phyloP scores from a whole-genome alignment of 1,140 invertebrate genomes.

The Zaprionus ghesquierei region DNA sequence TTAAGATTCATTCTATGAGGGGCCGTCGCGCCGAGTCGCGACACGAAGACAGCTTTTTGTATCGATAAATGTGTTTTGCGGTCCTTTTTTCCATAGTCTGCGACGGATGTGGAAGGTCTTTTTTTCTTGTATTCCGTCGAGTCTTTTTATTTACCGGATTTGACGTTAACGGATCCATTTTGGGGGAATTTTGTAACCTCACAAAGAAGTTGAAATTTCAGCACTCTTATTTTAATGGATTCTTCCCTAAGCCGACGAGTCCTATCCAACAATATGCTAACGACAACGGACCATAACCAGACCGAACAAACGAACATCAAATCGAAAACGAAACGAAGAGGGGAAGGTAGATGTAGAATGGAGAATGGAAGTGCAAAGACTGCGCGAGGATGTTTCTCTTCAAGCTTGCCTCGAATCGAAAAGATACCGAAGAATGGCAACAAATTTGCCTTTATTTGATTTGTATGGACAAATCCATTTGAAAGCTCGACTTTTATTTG shows the following conservation, averaged over 20 bases:
- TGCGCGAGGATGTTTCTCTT: neutral
- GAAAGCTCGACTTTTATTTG: conserved; percentile 68
- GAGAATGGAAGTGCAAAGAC: neutral
- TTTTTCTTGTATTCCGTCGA: neutral
- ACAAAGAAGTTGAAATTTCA: conserved; percentile 62
- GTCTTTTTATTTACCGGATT: conserved; percentile 38
- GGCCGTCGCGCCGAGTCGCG: conserved; percentile 9
- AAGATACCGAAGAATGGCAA: conserved; percentile 35
- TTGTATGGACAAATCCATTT: conserved; percentile 59
- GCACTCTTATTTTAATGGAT: conserved; percentile 72
- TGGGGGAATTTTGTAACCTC: conserved; percentile 61
- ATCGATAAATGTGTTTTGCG: conserved; percentile 35
- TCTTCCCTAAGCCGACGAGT: conserved; percentile 50
- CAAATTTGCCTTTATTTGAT: conserved; percentile 73
- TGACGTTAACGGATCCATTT: conserved; percentile 64
- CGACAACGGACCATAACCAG: conserved; percentile 3
- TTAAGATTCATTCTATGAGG: conserved; percentile 76
- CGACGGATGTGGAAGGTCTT: conserved; percentile 60
- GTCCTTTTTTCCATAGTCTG: conserved; percentile 3
- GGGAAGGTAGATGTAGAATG: neutral
- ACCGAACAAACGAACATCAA: neutral
- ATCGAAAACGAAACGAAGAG: neutral
- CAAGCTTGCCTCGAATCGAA: neutral
- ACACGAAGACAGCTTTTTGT: conserved; percentile 41
- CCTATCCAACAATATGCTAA: conserved; percentile 24